Conservation (phyloP, 1,140 invertebrate species). For the Tetramorium alpestre region DNA sequence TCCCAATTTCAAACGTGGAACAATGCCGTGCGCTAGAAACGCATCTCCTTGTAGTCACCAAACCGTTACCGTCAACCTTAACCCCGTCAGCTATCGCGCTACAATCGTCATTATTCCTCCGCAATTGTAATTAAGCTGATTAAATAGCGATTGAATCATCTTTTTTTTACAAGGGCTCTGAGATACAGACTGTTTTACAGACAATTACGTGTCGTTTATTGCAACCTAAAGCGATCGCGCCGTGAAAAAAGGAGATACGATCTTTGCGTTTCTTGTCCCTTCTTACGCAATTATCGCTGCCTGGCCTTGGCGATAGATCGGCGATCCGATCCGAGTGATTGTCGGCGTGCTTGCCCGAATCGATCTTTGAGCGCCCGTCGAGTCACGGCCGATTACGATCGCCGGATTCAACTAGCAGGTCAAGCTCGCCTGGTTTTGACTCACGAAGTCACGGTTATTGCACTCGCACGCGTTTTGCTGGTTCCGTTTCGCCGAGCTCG, state of each 20-base stretch:
- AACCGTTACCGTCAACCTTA: constrained; percentile 34
- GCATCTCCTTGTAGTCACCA: constrained; percentile 5
- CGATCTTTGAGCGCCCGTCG: neutral
- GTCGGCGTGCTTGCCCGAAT: neutral
- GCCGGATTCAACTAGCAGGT: constrained; percentile 48
- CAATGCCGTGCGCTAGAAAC: constrained; percentile 10
- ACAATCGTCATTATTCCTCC: neutral
- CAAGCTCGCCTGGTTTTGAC: constrained; percentile 47
- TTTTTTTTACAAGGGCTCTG: neutral
- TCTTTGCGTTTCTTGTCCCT: neutral
- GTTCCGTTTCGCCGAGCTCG: constrained; percentile 49
- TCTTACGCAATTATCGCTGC: neutral
- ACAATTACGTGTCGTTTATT: neutral
- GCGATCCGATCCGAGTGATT: neutral
- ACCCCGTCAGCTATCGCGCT: constrained; percentile 25
- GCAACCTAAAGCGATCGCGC: neutral
- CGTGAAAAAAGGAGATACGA: neutral
- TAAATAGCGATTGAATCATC: neutral
- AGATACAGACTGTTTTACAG: neutral
- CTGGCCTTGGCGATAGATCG: constrained; percentile 6
- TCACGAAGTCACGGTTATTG: constrained; percentile 49
- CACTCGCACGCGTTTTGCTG: constrained; percentile 19
- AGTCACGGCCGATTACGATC: constrained; percentile 22
- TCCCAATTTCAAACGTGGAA: neutral
- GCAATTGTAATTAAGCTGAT: constrained; percentile 6